Evolutionary conservation across 2,888 invertebrate species (phyloP).

Genomic region (Bellardia bayeri): DNA sequence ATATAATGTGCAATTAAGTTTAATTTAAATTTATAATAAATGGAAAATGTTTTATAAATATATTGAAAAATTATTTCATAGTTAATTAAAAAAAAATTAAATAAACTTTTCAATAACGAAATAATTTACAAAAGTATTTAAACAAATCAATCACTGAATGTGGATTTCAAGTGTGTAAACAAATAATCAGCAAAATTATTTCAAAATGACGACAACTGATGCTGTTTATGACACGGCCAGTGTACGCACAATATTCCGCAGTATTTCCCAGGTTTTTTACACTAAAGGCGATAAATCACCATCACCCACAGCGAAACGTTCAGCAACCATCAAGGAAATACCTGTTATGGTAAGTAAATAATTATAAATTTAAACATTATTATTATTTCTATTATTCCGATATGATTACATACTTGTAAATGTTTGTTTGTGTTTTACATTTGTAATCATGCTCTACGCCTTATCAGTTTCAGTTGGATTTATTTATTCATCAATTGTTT

Average conservation of each 20-base stretch:
- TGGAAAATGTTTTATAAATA: too few species aligned
- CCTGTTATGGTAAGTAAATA: slow-evolving; percentile 62
- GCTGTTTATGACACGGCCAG: slow-evolving; percentile 76
- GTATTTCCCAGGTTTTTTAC: slow-evolving; percentile 81
- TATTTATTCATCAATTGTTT: not conserved
- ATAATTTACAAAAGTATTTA: too few species aligned
- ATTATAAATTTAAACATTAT: not conserved
- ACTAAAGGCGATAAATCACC: slow-evolving; percentile 75
- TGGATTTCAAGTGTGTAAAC: too few species aligned
- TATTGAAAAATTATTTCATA: too few species aligned
- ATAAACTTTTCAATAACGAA: too few species aligned
- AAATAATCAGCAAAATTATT: not conserved
- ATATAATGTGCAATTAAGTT: not conserved
- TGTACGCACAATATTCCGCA: slow-evolving; percentile 80
- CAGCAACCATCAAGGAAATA: slow-evolving; percentile 48
- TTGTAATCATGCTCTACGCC: not conserved
- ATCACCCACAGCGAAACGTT: slow-evolving; percentile 48
- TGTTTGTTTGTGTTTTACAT: not conserved
- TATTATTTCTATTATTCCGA: not conserved
- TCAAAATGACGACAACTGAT: slow-evolving; percentile 75
- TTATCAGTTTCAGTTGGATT: not conserved
- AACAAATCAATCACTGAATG: too few species aligned
- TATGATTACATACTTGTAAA: not conserved
- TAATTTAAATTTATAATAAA: too few species aligned
- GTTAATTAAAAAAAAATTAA: too few species aligned